Percentiles rank a stretch among this genome's conserved stretches.
phyloP scores from a whole-genome alignment of 92 coral and sea anemone genomes.

The Scolanthus callimorphus region DNA sequence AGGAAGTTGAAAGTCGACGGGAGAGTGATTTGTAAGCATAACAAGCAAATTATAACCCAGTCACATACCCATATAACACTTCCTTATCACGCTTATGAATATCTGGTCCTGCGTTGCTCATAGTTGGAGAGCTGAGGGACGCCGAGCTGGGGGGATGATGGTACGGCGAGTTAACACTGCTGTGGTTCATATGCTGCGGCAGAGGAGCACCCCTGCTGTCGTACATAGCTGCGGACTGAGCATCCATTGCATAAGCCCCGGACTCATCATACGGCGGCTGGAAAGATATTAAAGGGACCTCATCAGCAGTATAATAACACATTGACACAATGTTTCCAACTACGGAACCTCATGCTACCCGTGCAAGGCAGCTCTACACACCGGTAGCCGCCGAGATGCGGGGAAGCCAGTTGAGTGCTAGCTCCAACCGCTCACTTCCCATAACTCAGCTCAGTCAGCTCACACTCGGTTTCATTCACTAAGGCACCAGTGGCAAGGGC shows the following conservation, averaged over 20 bases:
- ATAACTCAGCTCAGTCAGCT: background rate
- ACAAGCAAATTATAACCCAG: constrained; percentile 71
- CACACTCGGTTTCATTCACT: too few relatives aligned
- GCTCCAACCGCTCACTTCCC: background rate
- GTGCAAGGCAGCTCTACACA: background rate
- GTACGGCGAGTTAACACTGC: constrained; percentile 89
- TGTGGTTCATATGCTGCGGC: constrained; percentile 90
- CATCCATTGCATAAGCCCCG: constrained; percentile 96
- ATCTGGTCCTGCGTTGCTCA: constrained; percentile 95
- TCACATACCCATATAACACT: constrained; percentile 99
- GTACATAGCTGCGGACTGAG: constrained; percentile 84
- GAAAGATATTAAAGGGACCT: constrained; percentile 45
- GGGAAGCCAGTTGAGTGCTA: background rate
- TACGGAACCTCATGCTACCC: too few relatives aligned
- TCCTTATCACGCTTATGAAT: constrained; percentile 99
- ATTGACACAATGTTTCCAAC: background rate
- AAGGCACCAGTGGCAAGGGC: constrained; percentile 73
- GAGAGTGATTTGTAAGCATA: constrained; percentile 55
- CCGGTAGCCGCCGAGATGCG: background rate
- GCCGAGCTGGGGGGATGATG: constrained; percentile 78
- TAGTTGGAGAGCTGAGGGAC: constrained; percentile 76
- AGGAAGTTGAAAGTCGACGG: constrained; percentile 33
- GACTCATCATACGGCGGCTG: constrained; percentile 96
- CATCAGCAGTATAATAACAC: constrained; percentile 46
- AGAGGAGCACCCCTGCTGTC: constrained; percentile 69